Percentiles rank a stretch among this genome's conserved stretches.
Evolutionary conservation across 2,113 vertebrate genomes (phyloP).

Genomic region (Apeltes quadracus): DNA sequence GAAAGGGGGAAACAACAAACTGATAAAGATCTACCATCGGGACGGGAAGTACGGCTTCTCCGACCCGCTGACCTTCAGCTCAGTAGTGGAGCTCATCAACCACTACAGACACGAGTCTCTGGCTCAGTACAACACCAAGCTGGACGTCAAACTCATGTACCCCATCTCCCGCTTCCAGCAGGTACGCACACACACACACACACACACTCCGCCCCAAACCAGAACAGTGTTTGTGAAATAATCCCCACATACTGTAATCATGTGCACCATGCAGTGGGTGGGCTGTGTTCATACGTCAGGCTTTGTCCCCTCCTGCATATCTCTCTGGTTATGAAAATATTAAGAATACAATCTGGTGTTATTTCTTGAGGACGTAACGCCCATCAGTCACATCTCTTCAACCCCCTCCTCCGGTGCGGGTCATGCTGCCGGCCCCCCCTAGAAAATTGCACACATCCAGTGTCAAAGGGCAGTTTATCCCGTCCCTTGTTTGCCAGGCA

Average conservation of each 20-base stretch:
- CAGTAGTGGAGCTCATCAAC: constrained; percentile 95
- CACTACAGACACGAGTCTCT: constrained; percentile 96
- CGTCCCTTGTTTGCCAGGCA: constrained; percentile 12
- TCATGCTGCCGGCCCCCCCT: constrained; percentile 19
- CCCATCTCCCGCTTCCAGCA: constrained; percentile 94
- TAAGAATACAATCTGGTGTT: no score
- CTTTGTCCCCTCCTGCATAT: not conserved
- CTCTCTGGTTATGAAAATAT: not conserved
- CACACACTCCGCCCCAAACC: not conserved
- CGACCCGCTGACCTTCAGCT: constrained; percentile 92
- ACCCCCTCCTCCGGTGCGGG: not conserved
- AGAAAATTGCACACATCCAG: constrained; percentile 36
- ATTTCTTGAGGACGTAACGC: not conserved
- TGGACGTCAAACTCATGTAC: constrained; percentile 94
- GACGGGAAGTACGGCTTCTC: constrained; percentile 97
- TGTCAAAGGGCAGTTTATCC: constrained; percentile 61
- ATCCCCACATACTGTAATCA: not conserved
- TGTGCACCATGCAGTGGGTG: not conserved
- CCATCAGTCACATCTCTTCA: not conserved
- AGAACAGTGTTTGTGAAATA: not conserved
- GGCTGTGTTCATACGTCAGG: not conserved
- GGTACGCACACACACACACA: constrained; percentile 74
- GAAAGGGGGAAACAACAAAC: constrained; percentile 97
- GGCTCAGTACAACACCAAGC: constrained; percentile 96
- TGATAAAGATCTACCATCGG: constrained; percentile 97